Conservation (phyloP, 2,797 vertebrate genomes). For the Cottoperca gobio region DNA sequence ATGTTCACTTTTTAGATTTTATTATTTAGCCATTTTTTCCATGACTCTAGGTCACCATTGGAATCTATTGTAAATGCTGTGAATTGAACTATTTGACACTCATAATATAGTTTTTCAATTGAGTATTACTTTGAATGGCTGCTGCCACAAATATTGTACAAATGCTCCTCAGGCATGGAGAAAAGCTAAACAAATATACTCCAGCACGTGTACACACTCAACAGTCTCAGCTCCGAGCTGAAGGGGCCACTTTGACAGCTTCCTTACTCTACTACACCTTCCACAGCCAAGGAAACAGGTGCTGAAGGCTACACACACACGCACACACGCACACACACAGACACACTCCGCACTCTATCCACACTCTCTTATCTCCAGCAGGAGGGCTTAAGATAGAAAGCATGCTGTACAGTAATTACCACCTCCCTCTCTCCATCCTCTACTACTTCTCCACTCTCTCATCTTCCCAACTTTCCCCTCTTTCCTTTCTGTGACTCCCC, state of each 20-base stretch:
- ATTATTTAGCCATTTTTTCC: background rate
- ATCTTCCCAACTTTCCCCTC: slow-evolving; percentile 65
- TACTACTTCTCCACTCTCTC: slow-evolving; percentile 44
- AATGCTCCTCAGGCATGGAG: slow-evolving; percentile 28
- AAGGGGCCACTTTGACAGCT: slow-evolving; percentile 73
- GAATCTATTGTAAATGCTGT: background rate
- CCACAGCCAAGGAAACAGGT: slow-evolving; percentile 57
- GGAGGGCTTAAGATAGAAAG: slow-evolving; percentile 77
- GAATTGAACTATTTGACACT: background rate
- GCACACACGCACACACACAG: slow-evolving; percentile 13
- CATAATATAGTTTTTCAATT: background rate
- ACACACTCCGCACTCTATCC: slow-evolving; percentile 42
- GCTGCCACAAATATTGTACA: slow-evolving; percentile 29
- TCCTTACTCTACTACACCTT: slow-evolving; percentile 59
- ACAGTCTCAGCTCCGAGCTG: slow-evolving; percentile 47
- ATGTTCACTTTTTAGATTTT: no score
- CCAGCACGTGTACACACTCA: slow-evolving; percentile 49
- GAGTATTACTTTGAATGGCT: background rate
- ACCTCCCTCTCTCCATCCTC: slow-evolving; percentile 37
- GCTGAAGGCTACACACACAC: slow-evolving; percentile 34
- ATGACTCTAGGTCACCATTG: background rate
- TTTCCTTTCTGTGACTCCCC: slow-evolving; percentile 36
- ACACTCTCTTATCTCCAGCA: slow-evolving; percentile 75
- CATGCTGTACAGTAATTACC: slow-evolving; percentile 77
- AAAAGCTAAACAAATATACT: slow-evolving; percentile 65